Evolutionary conservation across 2,113 vertebrate genomes (phyloP).

Genomic region (Xenopus borealis): DNA sequence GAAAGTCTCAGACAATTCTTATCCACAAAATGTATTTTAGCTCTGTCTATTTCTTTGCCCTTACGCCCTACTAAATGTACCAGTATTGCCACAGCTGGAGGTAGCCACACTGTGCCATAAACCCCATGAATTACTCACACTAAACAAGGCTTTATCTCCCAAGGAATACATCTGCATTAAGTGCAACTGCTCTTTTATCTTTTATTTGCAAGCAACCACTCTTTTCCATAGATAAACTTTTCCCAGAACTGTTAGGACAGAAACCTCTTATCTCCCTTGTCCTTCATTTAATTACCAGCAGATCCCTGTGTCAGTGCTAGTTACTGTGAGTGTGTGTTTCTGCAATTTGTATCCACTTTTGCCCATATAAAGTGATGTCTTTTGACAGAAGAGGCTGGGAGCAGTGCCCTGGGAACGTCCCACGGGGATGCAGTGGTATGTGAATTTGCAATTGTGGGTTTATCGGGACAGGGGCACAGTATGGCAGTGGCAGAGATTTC

Average conservation of each 20-base stretch:
- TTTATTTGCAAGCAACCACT: background rate
- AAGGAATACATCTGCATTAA: too few relatives aligned
- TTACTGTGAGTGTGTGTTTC: background rate
- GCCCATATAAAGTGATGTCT: slow-evolving; percentile 34
- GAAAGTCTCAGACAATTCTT: too few relatives aligned
- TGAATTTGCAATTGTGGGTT: background rate
- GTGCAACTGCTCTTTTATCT: too few relatives aligned
- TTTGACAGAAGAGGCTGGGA: slow-evolving; percentile 10
- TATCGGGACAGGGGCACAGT: slow-evolving; percentile 3
- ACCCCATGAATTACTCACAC: too few relatives aligned
- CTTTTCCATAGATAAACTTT: background rate
- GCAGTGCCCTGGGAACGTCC: slow-evolving; percentile 6
- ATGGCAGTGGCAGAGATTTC: slow-evolving; percentile 5
- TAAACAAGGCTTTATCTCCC: too few relatives aligned
- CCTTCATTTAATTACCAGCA: background rate
- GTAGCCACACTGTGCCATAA: too few relatives aligned
- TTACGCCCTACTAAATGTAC: too few relatives aligned
- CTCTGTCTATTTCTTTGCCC: too few relatives aligned
- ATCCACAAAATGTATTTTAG: too few relatives aligned
- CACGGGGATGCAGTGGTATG: slow-evolving; percentile 6
- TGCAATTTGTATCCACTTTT: slow-evolving; percentile 16
- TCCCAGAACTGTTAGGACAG: background rate
- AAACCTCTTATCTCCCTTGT: background rate
- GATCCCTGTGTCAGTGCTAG: background rate
- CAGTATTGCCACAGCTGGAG: too few relatives aligned